Conservation (phyloP, 2,797 vertebrate genomes). For the Rhyacichthys aspro region DNA sequence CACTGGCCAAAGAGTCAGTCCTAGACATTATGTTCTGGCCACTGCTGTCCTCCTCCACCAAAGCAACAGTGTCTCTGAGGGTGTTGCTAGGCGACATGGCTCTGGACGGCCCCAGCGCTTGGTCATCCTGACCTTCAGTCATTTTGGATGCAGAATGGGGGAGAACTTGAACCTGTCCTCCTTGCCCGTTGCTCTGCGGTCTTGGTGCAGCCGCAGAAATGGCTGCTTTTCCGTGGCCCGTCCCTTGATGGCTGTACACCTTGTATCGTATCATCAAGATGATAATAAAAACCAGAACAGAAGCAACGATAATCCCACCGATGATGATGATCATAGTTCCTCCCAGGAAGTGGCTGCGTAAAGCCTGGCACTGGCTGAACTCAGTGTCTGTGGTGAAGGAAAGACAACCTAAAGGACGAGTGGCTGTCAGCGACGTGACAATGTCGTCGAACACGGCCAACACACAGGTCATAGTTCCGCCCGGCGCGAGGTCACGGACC, state of each 20-base stretch:
- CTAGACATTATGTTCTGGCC: constrained; percentile 64
- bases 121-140: constrained; percentile 77
- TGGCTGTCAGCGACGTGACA: constrained; percentile 87
- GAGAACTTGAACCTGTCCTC: constrained; percentile 68
- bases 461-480: constrained; percentile 87
- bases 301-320: constrained; percentile 94
- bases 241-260: constrained; percentile 86
- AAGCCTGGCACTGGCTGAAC: constrained; percentile 84
- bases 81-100: constrained; percentile 69
- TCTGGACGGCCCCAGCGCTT: constrained; percentile 53
- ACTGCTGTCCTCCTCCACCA: constrained; percentile 76
- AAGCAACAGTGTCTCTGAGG: constrained; percentile 77
- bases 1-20: constrained; percentile 70
- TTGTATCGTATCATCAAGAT: constrained; percentile 96
- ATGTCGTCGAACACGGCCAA: constrained; percentile 89
- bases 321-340: constrained; percentile 96
- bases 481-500: constrained; percentile 87
- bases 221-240: constrained; percentile 75
- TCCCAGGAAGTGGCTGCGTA: constrained; percentile 90
- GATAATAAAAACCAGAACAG: constrained; percentile 93
- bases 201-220: constrained; percentile 56
- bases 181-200: constrained; percentile 76
- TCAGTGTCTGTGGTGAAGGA: constrained; percentile 88
- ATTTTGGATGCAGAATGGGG: constrained; percentile 82
- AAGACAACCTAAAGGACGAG: constrained; percentile 87